Percentiles rank a stretch among this genome's conserved stretches.
phyloP scores from a whole-genome alignment of 1,140 invertebrate species.

The Physella acuta region DNA sequence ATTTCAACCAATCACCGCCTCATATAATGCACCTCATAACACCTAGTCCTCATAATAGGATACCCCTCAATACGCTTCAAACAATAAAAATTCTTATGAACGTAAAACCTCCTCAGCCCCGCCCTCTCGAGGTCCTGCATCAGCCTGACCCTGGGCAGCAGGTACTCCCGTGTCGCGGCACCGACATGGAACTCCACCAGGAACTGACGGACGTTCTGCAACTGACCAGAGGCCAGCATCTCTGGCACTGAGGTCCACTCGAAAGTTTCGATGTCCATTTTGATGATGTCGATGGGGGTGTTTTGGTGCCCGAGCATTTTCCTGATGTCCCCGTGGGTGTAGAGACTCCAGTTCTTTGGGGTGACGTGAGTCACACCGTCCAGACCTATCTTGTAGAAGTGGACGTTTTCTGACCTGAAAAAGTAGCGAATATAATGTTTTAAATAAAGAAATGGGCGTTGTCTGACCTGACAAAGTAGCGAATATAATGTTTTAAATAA shows the following conservation, averaged over 20 bases:
- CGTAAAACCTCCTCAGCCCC: neutral
- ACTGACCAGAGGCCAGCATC: neutral
- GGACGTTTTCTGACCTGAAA: neutral
- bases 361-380: neutral
- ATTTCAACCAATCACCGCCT: no score
- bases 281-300: constrained; percentile 4
- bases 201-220: neutral
- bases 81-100: neutral
- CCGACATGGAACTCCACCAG: constrained; percentile 12
- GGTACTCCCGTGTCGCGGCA: neutral
- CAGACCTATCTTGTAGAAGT: neutral
- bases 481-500: no score
- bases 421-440: no score
- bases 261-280: constrained; percentile 12
- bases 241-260: constrained; percentile 7
- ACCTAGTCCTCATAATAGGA: neutral
- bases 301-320: neutral
- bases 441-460: no score
- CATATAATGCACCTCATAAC: neutral
- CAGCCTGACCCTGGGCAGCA: neutral
- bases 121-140: neutral
- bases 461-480: no score
- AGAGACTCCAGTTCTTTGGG: neutral
- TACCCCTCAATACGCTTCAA: neutral
- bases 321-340: constrained; percentile 6